These are phyloP conservation scores for Hystrix brachyura DNA, from an alignment of 2,113 vertebrate genomes.

Conservation along the genomic window DNA sequence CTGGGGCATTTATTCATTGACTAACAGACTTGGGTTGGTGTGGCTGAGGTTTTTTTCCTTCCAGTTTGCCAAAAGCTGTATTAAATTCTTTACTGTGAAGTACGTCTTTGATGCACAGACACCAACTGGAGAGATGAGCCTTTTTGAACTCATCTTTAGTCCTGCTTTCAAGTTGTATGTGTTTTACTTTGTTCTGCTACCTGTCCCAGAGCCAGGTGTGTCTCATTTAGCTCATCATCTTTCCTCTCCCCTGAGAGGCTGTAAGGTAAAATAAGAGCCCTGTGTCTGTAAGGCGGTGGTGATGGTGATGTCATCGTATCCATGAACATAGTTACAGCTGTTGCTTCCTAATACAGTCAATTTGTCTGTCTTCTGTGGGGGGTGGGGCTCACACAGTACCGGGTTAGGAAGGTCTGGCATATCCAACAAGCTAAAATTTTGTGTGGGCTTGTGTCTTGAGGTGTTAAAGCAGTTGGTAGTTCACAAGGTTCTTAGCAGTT, in stretches of 20 bases:
- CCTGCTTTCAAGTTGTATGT: not conserved
- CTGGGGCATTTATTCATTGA: not conserved
- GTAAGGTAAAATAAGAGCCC: not conserved
- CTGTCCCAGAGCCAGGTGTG: not conserved
- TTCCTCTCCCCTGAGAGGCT: not conserved
- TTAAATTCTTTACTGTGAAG: not conserved
- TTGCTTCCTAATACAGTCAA: not conserved
- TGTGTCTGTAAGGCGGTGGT: not conserved
- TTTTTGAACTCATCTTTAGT: not conserved
- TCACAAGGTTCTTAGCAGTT: not conserved
- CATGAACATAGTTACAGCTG: not conserved
- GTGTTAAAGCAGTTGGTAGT: not conserved
- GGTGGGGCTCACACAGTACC: not conserved
- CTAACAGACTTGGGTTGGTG: not conserved
- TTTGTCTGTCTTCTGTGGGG: not conserved
- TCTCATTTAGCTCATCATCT: not conserved
- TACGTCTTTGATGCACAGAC: not conserved
- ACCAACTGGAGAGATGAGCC: conserved; percentile 15
- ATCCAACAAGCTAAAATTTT: not conserved
- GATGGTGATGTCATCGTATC: not conserved
- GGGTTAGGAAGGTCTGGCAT: not conserved
- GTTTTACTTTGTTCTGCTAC: not conserved
- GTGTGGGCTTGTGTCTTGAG: not conserved
- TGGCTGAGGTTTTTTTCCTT: not conserved
- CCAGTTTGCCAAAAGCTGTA: not conserved